A percentile compares a stretch with the other conserved stretches of the same genome.
Conservation (phyloP, 2,888 invertebrate species). For the Drosophila nr. perissopoda region DNA sequence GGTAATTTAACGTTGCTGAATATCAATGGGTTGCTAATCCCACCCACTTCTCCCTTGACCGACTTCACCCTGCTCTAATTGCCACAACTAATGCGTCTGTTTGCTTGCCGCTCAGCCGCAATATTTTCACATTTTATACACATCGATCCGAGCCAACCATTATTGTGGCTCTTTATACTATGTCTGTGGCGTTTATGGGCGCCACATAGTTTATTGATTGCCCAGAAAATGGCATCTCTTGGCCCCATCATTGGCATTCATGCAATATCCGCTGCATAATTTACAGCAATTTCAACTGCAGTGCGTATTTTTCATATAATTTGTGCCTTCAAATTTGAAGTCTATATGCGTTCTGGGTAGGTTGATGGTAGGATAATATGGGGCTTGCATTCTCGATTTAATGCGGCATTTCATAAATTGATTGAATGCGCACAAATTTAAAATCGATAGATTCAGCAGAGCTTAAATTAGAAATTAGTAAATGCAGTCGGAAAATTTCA, state of each 20-base stretch:
- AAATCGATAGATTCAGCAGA: slow-evolving; percentile 5
- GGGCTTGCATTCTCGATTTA: slow-evolving; percentile 45
- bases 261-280: slow-evolving; percentile 68
- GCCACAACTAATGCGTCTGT: slow-evolving; percentile 62
- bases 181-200: not conserved
- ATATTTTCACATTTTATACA: slow-evolving; percentile 50
- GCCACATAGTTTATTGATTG: slow-evolving; percentile 67
- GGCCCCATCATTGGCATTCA: slow-evolving; percentile 66
- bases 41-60: not conserved
- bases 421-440: slow-evolving; percentile 17
- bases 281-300: slow-evolving; percentile 67
- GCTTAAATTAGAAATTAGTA: not conserved
- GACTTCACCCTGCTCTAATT: slow-evolving; percentile 60
- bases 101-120: slow-evolving; percentile 34
- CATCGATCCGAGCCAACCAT: slow-evolving; percentile 2
- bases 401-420: slow-evolving; percentile 44
- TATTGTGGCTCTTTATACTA: slow-evolving; percentile 36
- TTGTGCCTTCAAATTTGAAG: not conserved
- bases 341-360: not conserved
- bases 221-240: slow-evolving; percentile 48
- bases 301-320: slow-evolving; percentile 20
- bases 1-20: slow-evolving; percentile 33
- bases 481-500: not conserved
- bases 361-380: not conserved
- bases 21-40: slow-evolving; percentile 10